Base-by-base conservation (phyloP, 2,797 vertebrate genomes). In the Cossypha dichroa region DNA sequence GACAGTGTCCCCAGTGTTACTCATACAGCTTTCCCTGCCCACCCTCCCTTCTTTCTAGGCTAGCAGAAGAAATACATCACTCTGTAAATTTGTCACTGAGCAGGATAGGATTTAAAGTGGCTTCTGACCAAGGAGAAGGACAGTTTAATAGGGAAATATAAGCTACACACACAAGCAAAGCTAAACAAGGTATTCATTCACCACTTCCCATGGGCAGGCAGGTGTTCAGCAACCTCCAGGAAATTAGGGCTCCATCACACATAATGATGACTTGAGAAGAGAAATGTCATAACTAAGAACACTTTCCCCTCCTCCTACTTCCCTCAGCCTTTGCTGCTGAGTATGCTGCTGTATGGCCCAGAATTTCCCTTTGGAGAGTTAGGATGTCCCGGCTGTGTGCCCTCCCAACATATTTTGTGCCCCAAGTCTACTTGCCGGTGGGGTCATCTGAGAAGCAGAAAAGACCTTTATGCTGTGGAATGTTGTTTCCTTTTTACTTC, bases 11-110 rank as follows among this genome's bases (percentile, higher is more conserved):
- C 13, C 52, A 55, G 17, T 6, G 7, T 51, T 83, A 52, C 7
- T 52, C 8, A 31, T 22, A 16, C 4, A 64, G 4, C 1, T 7
- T 7, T 0, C 3, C 2, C 3, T 12, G 14, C 16, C 0, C 7
- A 4, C 7, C 11, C 11, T 10, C 36, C 36, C 36, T 21, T 3
- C 13, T 75, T 80, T 77, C 23, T 11, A 74, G 11, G 10, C 18
- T 25, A 74, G 22, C 36, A 58, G 40, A 69, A 34, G 69, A 66
- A 77, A 58, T 45, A 31, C 4, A 36, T 51, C 11, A 28, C 15
- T 58, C 29, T 31, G 11, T 38, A 43, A 60, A 49, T 51, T 75
- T 79, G 23, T 38, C 29, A 64, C 16, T 63, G 41, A 84, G 15
- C 6, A 46, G 9, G 15, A n/a, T 5, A 56, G 36, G 17, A 70